Evolutionary conservation across 1,140 invertebrate genomes (phyloP).

Genomic region (Belonocnema kinseyi): DNA sequence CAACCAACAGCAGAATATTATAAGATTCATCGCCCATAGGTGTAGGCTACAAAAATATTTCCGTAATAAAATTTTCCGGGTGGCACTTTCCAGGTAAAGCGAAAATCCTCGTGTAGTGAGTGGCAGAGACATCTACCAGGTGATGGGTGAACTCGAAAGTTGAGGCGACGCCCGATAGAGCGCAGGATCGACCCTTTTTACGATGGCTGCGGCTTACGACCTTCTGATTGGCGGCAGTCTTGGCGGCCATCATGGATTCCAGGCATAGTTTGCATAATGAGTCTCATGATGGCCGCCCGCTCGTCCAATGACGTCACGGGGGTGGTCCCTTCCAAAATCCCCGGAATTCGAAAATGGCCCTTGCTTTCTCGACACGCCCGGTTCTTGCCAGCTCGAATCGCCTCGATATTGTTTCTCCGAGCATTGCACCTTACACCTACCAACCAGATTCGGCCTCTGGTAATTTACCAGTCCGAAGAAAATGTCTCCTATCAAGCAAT

Average conservation of each 20-base stretch:
- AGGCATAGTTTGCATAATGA: slow-evolving; percentile 68
- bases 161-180: slow-evolving; percentile 61
- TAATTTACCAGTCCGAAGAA: too few relatives aligned
- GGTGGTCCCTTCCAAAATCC: slow-evolving; percentile 53
- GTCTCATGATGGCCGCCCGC: slow-evolving; percentile 67
- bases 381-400: not conserved
- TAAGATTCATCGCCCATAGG: too few relatives aligned
- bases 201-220: slow-evolving; percentile 61
- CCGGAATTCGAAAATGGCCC: slow-evolving; percentile 59
- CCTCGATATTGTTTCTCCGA: not conserved
- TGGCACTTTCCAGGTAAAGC: too few relatives aligned
- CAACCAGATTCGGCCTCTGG: not conserved
- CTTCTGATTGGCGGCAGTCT: slow-evolving; percentile 63
- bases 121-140: slow-evolving; percentile 66
- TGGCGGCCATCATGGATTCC: slow-evolving; percentile 72
- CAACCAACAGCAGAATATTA: too few relatives aligned
- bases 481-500: too few relatives aligned
- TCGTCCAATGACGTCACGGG: slow-evolving; percentile 65
- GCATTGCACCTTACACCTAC: not conserved
- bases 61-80: too few relatives aligned
- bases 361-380: slow-evolving; percentile 24
- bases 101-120: slow-evolving; percentile 30
- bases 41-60: too few relatives aligned
- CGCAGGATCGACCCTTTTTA: slow-evolving; percentile 57
- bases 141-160: slow-evolving; percentile 45